Percentiles rank a stretch among this genome's conserved stretches.
Evolutionary conservation across 30 jellyfish, hydroid and myxozoan species (phyloP).

Genomic region (Pelagia noctiluca): DNA sequence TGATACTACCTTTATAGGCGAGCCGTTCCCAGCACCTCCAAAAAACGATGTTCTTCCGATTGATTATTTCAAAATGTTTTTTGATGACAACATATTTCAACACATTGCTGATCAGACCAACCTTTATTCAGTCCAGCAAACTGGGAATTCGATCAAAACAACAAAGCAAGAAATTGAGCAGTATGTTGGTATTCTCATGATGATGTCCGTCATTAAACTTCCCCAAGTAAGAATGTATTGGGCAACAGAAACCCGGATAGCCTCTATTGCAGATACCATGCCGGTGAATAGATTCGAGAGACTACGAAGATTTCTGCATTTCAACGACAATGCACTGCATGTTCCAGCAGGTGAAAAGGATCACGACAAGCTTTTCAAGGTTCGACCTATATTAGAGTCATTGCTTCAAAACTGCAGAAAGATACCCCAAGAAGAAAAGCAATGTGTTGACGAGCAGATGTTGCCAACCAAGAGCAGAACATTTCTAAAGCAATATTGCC

Average conservation of each 20-base stretch:
- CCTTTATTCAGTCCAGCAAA: conserved; percentile 41
- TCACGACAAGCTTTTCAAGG: conserved; percentile 59
- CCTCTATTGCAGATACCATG: conserved; percentile 54
- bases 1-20: too few relatives aligned
- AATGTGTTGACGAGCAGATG: too few relatives aligned
- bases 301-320: conserved; percentile 10
- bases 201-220: conserved; percentile 25
- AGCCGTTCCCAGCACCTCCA: too few relatives aligned
- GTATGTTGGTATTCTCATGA: conserved; percentile 46
- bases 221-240: conserved; percentile 55
- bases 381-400: conserved; percentile 38
- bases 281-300: conserved; percentile 46
- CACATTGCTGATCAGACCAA: conserved; percentile 59
- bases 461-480: too few relatives aligned
- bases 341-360: conserved; percentile 18
- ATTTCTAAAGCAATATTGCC: too few relatives aligned
- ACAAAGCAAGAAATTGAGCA: conserved; percentile 48
- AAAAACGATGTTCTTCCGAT: too few relatives aligned
- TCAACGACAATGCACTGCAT: conserved; percentile 15
- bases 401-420: conserved; percentile 13
- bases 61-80: conserved; percentile 31
- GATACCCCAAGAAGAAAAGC: too few relatives aligned
- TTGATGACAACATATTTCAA: conserved; percentile 8
- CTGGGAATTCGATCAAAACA: conserved; percentile 34
- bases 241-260: conserved; percentile 25